Evolutionary conservation across 2,113 vertebrate species (phyloP).

Genomic region (Scalopus aquaticus): DNA sequence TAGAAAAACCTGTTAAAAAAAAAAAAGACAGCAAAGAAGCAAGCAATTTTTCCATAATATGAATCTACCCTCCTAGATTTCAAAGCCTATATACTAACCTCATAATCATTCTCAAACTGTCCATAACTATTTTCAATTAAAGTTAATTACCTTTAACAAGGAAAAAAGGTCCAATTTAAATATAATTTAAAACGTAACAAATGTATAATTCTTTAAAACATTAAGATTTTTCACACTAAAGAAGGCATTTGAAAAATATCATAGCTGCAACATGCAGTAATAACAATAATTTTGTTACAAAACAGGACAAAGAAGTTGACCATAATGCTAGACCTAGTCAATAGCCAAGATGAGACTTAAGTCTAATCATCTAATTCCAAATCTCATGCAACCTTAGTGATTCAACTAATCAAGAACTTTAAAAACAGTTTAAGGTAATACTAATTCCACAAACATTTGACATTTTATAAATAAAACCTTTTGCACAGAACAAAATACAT

Average conservation of each 20-base stretch:
- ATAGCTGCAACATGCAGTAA: not conserved
- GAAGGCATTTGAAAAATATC: not conserved
- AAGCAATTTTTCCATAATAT: conserved; percentile 27
- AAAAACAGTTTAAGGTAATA: not conserved
- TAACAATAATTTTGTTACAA: conserved; percentile 11
- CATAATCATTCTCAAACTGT: not conserved
- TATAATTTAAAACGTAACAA: not conserved
- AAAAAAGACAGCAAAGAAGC: not conserved
- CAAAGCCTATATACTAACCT: conserved; percentile 2
- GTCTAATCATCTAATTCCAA: conserved; percentile 23
- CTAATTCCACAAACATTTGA: not conserved
- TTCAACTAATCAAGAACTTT: conserved; percentile 36
- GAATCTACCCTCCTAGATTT: not conserved
- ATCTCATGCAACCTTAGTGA: conserved; percentile 7
- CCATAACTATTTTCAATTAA: not conserved
- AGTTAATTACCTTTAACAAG: conserved; percentile 15
- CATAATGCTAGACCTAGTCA: not conserved
- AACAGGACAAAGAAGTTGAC: not conserved
- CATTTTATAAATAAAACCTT: conserved; percentile 1
- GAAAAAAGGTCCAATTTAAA: not conserved
- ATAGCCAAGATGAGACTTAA: not conserved
- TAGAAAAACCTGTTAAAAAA: not conserved
- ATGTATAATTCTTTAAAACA: not conserved
- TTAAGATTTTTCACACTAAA: not conserved
- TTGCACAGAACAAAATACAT: not conserved